Evolutionary conservation across 2,113 vertebrate species (phyloP).

Genomic region (Mobula hypostoma): DNA sequence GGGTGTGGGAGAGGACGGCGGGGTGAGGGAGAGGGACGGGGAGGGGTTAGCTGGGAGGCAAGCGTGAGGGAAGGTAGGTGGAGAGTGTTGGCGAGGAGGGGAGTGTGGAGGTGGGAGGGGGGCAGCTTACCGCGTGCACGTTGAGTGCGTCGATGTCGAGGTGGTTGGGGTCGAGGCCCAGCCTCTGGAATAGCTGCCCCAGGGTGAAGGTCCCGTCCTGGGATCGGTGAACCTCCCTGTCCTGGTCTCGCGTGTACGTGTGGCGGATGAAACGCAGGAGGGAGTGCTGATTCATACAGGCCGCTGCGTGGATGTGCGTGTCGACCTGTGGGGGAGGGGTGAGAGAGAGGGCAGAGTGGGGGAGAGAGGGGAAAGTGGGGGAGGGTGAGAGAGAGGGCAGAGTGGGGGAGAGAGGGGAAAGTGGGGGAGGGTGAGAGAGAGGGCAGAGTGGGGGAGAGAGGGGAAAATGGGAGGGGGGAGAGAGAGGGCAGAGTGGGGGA

Average conservation of each 20-base stretch:
- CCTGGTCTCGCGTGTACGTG: background rate
- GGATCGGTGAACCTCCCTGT: background rate
- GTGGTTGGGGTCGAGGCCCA: constrained; percentile 10
- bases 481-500: background rate
- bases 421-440: background rate
- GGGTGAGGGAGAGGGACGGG: no score
- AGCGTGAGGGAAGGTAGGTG: no score
- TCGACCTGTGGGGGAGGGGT: background rate
- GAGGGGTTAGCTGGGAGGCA: no score
- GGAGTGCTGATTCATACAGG: constrained; percentile 34
- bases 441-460: background rate
- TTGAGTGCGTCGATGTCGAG: constrained; percentile 8
- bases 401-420: background rate
- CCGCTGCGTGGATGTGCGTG: constrained; percentile 37
- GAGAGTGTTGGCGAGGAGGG: no score
- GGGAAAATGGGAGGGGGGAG: no score
- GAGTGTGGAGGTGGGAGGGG: no score
- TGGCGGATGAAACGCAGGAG: constrained; percentile 30
- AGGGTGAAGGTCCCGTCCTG: background rate
- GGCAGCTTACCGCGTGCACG: constrained; percentile 20
- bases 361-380: background rate
- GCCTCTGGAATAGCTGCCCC: background rate
- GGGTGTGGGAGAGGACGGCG: no score
- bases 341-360: background rate
- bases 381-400: background rate